These are phyloP conservation scores for Hyppa rectilinea DNA, from an alignment of 2,888 invertebrate genomes.

Conservation along the genomic window DNA sequence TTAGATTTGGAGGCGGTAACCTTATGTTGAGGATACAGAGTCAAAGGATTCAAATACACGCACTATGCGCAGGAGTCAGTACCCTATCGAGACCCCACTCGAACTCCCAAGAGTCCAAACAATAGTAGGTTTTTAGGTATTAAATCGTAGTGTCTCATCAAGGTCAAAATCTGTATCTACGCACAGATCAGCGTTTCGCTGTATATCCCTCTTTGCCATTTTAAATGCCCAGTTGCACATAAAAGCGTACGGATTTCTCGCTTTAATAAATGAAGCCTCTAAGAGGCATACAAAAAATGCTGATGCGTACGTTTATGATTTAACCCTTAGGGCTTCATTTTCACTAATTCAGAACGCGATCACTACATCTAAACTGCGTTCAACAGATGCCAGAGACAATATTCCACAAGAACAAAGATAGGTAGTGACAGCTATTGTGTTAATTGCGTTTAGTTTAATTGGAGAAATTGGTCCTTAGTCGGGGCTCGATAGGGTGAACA, in stretches of 20 bases:
- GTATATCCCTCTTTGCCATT: background rate
- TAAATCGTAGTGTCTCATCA: background rate
- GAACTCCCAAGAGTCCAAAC: background rate
- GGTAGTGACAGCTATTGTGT: too few relatives aligned
- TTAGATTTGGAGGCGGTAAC: conserved; percentile 72
- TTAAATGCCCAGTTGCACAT: too few relatives aligned
- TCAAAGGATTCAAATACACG: conserved; percentile 24
- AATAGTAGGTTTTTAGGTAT: background rate
- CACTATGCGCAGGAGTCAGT: conserved; percentile 1
- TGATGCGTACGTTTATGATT: background rate
- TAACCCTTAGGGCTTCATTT: too few relatives aligned
- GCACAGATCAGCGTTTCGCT: background rate
- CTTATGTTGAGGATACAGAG: conserved; percentile 55
- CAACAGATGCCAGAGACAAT: too few relatives aligned
- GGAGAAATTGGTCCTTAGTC: too few relatives aligned
- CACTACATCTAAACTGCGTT: too few relatives aligned
- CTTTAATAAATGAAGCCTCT: background rate
- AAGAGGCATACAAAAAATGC: background rate
- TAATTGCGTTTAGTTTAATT: too few relatives aligned
- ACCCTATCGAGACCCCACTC: conserved; percentile 2
- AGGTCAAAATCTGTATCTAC: background rate
- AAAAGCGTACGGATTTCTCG: background rate
- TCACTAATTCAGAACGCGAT: too few relatives aligned
- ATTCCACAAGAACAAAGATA: too few relatives aligned
- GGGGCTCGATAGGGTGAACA: background rate